Base-by-base conservation (phyloP, 2,113 vertebrate species). In the Daphoenositta chrysoptera region DNA sequence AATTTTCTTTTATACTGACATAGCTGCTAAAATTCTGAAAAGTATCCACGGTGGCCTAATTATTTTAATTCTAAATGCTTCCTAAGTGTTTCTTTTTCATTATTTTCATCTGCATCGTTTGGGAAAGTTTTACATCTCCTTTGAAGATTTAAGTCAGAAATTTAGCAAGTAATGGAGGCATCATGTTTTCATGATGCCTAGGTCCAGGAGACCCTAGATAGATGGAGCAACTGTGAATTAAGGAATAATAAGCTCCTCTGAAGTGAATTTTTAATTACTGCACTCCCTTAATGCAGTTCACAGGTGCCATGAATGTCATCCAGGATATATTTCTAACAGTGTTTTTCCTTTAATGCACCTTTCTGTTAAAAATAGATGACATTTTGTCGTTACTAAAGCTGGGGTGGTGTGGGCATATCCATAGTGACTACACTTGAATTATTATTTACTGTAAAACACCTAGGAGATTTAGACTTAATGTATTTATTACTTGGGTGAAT, bases 211-310 rank as follows among this genome's bases (percentile, higher is more conserved):
- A 73, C 87, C 94, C 96, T 97, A 96, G 87, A 97, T 97, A 96
- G 94, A 96, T 95, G 87, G 50, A 65, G 44, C 94, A 97, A 97
- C 95, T 97, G 90, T 95, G 96, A 97, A 97, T 96, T 90, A 97
- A 96, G 90, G 73, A 96, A 92, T 97, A 97, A 96, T 96, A 96
- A 96, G 54, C 88, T 95, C 37, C 93, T 97, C 73, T 96, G 85
- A 97, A 97, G 97, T 96, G 75, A 97, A 92, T 92, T 97, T 97
- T 97, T 98, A 97, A 97, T 97, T 97, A 97, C 92, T 93, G 69
- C 72, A 79, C 57, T 96, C 87, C 85, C 83, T 90, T 78, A 82
- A 95, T 93, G 90, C 66, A 92, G 93, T 97, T 97, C 95, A 95
- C 21, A 86, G 63, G 80, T 92, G 91, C 89, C 90, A 95, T 86